Percentiles rank a stretch among this genome's conserved stretches.
Evolutionary conservation across 1,140 invertebrate species (phyloP).

Genomic region (Drosophila varians): DNA sequence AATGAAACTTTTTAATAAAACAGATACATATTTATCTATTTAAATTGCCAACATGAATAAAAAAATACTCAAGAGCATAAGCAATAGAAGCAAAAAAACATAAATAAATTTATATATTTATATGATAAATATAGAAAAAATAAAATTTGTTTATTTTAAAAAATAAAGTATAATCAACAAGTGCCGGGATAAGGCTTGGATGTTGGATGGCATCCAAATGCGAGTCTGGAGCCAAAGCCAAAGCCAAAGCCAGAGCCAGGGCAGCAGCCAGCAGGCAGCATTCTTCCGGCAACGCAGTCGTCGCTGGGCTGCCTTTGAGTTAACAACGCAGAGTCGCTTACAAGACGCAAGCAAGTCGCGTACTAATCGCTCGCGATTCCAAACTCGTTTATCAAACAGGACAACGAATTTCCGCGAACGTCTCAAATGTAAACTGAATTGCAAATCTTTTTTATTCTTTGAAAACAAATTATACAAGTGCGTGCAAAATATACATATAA

Average conservation of each 20-base stretch:
- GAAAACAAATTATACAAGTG: not conserved
- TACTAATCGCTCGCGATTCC: not conserved
- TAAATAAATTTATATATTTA: no score
- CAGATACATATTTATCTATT: no score
- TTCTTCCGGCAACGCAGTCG: not conserved
- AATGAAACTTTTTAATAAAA: no score
- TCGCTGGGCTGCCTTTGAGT: not conserved
- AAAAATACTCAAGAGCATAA: not conserved
- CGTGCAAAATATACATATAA: slow-evolving; percentile 8
- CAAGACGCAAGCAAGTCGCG: not conserved
- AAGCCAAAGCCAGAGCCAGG: no score
- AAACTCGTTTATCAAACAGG: not conserved
- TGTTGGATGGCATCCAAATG: not conserved
- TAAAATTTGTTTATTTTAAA: no score
- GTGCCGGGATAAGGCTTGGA: not conserved
- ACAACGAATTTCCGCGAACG: slow-evolving; percentile 56
- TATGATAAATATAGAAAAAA: no score
- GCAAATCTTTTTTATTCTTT: slow-evolving; percentile 5
- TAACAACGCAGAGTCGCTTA: not conserved
- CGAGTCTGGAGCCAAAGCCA: not conserved
- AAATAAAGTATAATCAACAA: not conserved
- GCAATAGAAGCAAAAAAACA: not conserved
- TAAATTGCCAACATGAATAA: not conserved
- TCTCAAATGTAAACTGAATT: slow-evolving; percentile 25
- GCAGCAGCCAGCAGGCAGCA: not conserved